Evolutionary conservation across 2,113 vertebrate species (phyloP), one percentile per base, ranked within the genome.

Genomic region (Scatophagus argus): DNA sequence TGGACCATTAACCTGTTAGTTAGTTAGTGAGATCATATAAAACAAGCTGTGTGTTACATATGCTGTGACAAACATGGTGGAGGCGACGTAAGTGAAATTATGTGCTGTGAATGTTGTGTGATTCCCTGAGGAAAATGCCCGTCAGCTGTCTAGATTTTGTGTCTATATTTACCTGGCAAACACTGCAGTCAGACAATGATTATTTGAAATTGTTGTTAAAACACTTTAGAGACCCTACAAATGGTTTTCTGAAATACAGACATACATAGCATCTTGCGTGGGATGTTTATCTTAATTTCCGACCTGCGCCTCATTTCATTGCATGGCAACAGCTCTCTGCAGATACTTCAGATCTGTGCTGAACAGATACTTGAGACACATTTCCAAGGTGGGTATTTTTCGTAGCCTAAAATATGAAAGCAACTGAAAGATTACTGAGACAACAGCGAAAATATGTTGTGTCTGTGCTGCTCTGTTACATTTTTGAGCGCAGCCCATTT

Each of bases 201-300:
- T 17, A 43, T 76, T 70, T 41, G 0, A 70, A 77, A 51, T 51
- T 47, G 75, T 60, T 51, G 52, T 82, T 36, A 72, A 65, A 73
- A 49, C n/a, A 34, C 65, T 77, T 68, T 13, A 60, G 60, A 60
- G 67, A 86, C 43, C 19, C 14, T 54, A 13, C 55, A 73, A 87
- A 89, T 67, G 58, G 21, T 41, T 38, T 61, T 17, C 51, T 67
- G 66, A 70, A 77, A 77, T 38, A 74, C 56, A 51, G 36, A 54
- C 71, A 76, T 41, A 67, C 82, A 83, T 76, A 82, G 73, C 82
- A 61, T 77, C 61, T 56, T 85, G 87, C 41, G 83, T 91, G 75
- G 89, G 88, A 47, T 90, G 86, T 91, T 89, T 90, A 86, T 83
- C 86, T 88, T 70, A 81, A 84, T 85, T 77, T 56, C 73, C 55